phyloP scores from a whole-genome alignment of 2,888 invertebrate genomes.

The Lasioglossum morio region DNA sequence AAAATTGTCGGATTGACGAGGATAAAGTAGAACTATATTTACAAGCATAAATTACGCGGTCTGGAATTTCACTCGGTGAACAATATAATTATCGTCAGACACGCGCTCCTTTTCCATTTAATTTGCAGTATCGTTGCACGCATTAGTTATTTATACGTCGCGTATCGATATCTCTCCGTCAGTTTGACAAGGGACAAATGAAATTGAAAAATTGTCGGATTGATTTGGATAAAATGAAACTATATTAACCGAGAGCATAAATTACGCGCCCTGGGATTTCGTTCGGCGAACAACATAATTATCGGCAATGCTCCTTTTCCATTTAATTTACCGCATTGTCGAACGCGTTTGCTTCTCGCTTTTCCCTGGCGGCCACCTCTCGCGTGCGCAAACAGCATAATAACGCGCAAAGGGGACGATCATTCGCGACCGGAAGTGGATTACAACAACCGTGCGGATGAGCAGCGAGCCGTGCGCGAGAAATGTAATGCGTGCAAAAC shows the following conservation, averaged over 20 bases:
- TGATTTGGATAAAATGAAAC: neutral
- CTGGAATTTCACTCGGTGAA: too few relatives aligned
- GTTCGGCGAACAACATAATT: neutral
- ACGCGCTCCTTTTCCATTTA: too few relatives aligned
- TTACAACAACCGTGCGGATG: neutral
- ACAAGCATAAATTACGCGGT: neutral
- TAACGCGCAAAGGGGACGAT: neutral
- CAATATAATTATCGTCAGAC: too few relatives aligned
- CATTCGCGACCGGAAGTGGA: neutral
- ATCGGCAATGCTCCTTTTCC: neutral
- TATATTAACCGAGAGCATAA: too few relatives aligned
- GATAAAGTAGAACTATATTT: neutral
- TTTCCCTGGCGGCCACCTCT: neutral
- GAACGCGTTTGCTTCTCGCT: neutral
- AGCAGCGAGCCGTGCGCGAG: neutral
- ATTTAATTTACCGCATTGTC: constrained; percentile 1
- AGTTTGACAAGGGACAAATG: neutral
- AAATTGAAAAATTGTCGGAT: neutral
- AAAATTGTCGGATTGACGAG: neutral
- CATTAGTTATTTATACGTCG: neutral
- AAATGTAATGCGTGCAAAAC: constrained; percentile 33
- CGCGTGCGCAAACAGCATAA: neutral
- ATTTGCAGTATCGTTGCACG: neutral
- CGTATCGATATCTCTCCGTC: too few relatives aligned
- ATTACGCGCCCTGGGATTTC: neutral